Base-by-base conservation (phyloP, 2,888 invertebrate species). In the Leptinotarsa haldemani region DNA sequence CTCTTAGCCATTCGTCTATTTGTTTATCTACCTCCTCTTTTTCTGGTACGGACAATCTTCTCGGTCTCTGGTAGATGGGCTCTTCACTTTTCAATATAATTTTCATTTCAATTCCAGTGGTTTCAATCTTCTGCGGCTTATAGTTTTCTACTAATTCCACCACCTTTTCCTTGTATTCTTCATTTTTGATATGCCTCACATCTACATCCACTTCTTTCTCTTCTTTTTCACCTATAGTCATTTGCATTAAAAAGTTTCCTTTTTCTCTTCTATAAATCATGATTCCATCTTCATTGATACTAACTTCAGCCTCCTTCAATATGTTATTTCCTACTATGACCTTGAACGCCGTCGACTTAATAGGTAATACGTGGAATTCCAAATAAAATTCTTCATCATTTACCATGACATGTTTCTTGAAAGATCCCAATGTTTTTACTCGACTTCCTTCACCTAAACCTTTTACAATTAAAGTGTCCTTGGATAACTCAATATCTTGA, bases 301-400 rank as follows among this genome's bases (percentile, higher is more conserved):
- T 69, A 48, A 80, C 58, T 56, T 78, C 77, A n/a, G 69, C 69
- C 53, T 78, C 70, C 5, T 66, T 22, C 25, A 79, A 64, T 40
- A 79, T 22, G 47, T 75, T 70, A 52, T 73, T 77, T 20, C 78
- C 78, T 2, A 78, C 68, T 50, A 79, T 72, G 16, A 71, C 76
- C 53, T 69, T 71, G 61, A 68, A 72, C 46, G 63, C 73, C 13
- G 76, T 68, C 20, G 73, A 15, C 20, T 71, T 40, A 13, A 18
- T 67, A 30, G 77, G 75, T 15, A 78, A 75, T 30, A 79, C 74
- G 67, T 79, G 75, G 46, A 78, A 72, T 47, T 65, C 72, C 15
- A 73, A 56, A n/a, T 20, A 46, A 64, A 75, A 56, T n/a, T 74
- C 69, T 65, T 75, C 76, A 30, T 71, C 74, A 74, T 79, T 76